phyloP scores from a whole-genome alignment of 2,797 vertebrate species.

The Morus bassanus region DNA sequence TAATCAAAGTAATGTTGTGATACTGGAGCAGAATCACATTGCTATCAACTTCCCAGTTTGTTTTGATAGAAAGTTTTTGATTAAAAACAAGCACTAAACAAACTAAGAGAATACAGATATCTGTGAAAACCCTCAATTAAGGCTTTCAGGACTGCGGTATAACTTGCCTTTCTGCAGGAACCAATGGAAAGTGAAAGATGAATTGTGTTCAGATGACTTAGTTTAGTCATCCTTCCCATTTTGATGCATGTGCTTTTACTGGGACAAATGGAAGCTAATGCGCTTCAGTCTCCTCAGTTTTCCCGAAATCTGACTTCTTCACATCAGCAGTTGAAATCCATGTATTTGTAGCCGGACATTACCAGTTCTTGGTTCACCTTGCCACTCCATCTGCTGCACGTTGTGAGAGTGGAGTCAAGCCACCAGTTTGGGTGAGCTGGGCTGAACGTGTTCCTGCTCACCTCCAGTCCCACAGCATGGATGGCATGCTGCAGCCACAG shows the following conservation, averaged over 20 bases:
- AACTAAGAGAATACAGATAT: not conserved
- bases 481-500: not conserved
- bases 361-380: not conserved
- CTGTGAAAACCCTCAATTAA: not conserved
- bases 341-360: not conserved
- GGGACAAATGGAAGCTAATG: not conserved
- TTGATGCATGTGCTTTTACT: not conserved
- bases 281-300: not conserved
- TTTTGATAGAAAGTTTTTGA: not conserved
- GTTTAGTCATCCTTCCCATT: not conserved
- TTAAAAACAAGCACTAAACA: not conserved
- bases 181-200: not conserved
- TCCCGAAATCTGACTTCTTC: not conserved
- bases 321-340: not conserved
- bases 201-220: not conserved
- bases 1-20: not conserved
- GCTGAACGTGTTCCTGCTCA: not conserved
- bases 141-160: not conserved
- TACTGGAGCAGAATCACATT: not conserved
- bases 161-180: not conserved
- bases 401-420: not conserved
- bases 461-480: not conserved
- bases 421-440: fast-evolving
- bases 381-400: fast-evolving
- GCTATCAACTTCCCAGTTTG: not conserved